Conservation (phyloP, 1,140 invertebrate species). For the Lepidostoma basale region DNA sequence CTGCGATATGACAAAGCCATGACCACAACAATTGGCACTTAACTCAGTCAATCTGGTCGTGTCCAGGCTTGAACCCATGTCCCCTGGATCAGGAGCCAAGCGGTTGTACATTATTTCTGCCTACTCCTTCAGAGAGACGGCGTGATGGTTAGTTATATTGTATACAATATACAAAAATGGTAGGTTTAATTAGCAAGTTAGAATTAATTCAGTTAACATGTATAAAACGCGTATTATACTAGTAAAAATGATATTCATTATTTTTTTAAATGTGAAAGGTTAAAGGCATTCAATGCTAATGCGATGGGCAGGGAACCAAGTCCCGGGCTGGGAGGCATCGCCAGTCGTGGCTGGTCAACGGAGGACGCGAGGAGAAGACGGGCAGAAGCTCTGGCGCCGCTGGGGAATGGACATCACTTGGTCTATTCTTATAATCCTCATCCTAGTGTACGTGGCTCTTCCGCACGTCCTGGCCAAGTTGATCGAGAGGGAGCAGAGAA, state of each 20-base stretch:
- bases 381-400: not conserved
- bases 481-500: conserved; percentile 1
- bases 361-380: not conserved
- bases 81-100: no score
- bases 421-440: conserved; percentile 28
- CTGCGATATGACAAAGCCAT: no score
- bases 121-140: no score
- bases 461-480: conserved; percentile 35
- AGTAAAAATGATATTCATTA: not conserved
- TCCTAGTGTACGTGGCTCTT: conserved; percentile 32
- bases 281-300: conserved; percentile 37
- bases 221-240: not conserved
- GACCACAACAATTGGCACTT: no score
- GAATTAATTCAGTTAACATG: not conserved
- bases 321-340: not conserved
- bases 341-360: not conserved
- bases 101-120: no score
- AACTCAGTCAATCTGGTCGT: no score
- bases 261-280: conserved; percentile 19
- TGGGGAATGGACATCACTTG: conserved; percentile 20
- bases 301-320: not conserved
- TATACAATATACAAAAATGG: not conserved
- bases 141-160: no score
- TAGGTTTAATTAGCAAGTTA: not conserved
- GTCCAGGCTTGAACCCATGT: no score